Conservation (phyloP, 2,797 vertebrate species). For the Synanceia verrucosa region DNA sequence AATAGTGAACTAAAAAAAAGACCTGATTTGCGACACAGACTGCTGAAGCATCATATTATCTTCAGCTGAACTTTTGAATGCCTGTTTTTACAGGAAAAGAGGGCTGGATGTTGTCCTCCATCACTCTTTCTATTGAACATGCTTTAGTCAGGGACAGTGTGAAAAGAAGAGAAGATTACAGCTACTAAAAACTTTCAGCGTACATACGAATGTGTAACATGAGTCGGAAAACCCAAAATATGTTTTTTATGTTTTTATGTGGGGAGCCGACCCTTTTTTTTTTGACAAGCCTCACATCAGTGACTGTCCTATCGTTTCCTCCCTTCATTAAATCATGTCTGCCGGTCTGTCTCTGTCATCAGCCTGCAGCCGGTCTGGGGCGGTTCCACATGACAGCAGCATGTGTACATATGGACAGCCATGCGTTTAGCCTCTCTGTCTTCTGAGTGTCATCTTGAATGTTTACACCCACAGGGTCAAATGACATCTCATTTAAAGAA, state of each 20-base stretch:
- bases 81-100: neutral
- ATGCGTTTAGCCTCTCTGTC: slow-evolving; percentile 46
- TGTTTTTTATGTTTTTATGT: neutral
- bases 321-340: slow-evolving; percentile 52
- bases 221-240: neutral
- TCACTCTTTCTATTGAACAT: neutral
- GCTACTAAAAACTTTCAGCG: neutral
- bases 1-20: slow-evolving; percentile 23
- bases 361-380: slow-evolving; percentile 45
- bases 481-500: slow-evolving; percentile 41
- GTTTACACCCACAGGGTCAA: slow-evolving; percentile 30
- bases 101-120: neutral
- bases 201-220: neutral
- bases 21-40: slow-evolving; percentile 4
- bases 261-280: neutral
- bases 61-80: slow-evolving; percentile 4
- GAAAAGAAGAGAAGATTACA: neutral
- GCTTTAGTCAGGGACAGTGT: neutral
- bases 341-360: slow-evolving; percentile 56
- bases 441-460: slow-evolving; percentile 18
- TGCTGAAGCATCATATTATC: slow-evolving; percentile 2
- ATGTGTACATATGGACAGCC: slow-evolving; percentile 44
- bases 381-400: slow-evolving; percentile 36
- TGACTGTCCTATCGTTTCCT: neutral
- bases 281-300: neutral